phyloP scores from a whole-genome alignment of 2,113 vertebrate species.

The pig (Sus scrofa) region DNA sequence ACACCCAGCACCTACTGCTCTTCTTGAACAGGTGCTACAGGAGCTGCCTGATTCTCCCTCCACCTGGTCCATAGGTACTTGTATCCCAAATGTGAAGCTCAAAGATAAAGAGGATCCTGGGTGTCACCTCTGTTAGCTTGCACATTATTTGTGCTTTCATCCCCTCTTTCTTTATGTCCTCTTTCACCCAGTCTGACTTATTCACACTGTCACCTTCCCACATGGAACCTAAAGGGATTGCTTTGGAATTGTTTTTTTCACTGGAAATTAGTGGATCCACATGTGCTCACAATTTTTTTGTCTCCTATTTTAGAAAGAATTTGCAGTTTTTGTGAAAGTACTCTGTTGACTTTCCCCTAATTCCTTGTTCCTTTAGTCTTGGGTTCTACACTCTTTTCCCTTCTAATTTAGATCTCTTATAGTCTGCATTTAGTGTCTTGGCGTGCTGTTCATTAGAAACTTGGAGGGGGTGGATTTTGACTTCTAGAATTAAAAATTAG shows the following conservation, averaged over 20 bases:
- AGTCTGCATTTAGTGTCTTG: not conserved
- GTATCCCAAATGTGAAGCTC: not conserved
- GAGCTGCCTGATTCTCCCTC: not conserved
- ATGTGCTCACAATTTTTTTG: not conserved
- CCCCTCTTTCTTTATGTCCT: not conserved
- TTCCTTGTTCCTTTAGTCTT: not conserved
- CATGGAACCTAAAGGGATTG: not conserved
- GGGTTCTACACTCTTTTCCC: not conserved
- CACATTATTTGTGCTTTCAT: not conserved
- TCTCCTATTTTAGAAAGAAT: not conserved
- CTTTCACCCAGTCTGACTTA: not conserved
- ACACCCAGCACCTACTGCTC: not conserved
- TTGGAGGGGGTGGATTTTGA: not conserved
- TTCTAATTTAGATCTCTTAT: not conserved
- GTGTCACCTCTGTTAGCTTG: not conserved
- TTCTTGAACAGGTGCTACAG: not conserved
- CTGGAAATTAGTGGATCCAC: not conserved
- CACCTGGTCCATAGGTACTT: too few species aligned
- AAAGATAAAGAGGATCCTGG: not conserved
- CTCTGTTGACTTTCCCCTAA: not conserved
- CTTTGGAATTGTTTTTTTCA: slow-evolving; percentile 33
- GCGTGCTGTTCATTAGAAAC: not conserved
- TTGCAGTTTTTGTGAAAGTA: not conserved
- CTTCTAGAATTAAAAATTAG: not conserved
- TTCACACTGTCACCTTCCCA: not conserved